Evolutionary conservation across 2,888 invertebrate genomes (phyloP).

Genomic region (Ichneumoninae sp.): DNA sequence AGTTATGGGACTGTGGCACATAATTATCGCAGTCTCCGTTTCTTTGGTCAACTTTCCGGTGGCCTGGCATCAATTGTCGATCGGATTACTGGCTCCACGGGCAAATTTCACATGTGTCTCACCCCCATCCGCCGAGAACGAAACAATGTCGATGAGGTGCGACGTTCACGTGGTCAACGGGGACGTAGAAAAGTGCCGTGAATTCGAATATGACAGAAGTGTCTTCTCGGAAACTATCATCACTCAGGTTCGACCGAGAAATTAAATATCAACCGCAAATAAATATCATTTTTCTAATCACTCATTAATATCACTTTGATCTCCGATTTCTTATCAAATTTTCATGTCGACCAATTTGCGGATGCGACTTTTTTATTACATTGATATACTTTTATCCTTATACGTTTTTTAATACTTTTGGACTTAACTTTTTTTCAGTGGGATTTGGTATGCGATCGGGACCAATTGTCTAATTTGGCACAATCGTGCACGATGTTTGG

Average conservation of each 20-base stretch:
- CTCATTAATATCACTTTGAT: neutral
- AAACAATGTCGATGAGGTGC: slow-evolving; percentile 70
- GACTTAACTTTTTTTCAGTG: slow-evolving; percentile 83
- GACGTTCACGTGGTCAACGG: slow-evolving; percentile 73
- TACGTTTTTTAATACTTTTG: neutral
- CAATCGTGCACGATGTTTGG: slow-evolving; percentile 87
- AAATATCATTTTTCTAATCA: neutral
- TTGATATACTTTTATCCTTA: slow-evolving; percentile 23
- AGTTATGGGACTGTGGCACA: slow-evolving; percentile 86
- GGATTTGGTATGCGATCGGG: slow-evolving; percentile 87
- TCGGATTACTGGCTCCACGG: slow-evolving; percentile 86
- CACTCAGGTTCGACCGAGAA: slow-evolving; percentile 84
- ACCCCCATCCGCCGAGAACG: slow-evolving; percentile 71
- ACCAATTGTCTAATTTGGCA: slow-evolving; percentile 85
- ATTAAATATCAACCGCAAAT: neutral
- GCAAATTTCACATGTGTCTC: slow-evolving; percentile 84
- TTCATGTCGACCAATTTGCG: neutral
- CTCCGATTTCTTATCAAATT: neutral
- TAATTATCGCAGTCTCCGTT: slow-evolving; percentile 85
- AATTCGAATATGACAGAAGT: slow-evolving; percentile 86
- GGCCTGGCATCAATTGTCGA: slow-evolving; percentile 86
- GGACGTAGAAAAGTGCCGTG: slow-evolving; percentile 76
- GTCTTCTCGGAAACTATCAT: slow-evolving; percentile 87
- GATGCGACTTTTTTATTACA: slow-evolving; percentile 21
- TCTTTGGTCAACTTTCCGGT: slow-evolving; percentile 86